These are phyloP conservation scores for Oncopodura yosiiana DNA, from an alignment of 1,140 invertebrate species.

Conservation along the genomic window DNA sequence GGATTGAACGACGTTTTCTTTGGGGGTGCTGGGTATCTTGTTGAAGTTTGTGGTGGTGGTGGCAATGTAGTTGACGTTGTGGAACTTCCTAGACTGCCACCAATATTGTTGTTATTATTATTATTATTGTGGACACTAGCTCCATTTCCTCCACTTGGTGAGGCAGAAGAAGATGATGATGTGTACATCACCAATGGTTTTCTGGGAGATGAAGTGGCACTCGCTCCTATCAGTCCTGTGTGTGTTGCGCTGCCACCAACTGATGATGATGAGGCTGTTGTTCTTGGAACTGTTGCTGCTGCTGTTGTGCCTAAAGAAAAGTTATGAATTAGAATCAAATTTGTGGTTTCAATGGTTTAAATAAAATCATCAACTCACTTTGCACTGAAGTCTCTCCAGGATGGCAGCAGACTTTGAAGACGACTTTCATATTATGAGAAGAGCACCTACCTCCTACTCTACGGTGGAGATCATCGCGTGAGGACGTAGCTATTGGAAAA, in stretches of 20 bases:
- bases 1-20: conserved; percentile 36
- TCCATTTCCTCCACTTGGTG: no score
- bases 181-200: conserved; percentile 27
- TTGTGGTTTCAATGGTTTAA: no score
- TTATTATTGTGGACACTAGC: conserved; percentile 38
- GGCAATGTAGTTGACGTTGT: conserved; percentile 26
- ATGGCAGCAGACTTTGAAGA: conserved; percentile 86
- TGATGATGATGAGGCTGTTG: conserved; percentile 18
- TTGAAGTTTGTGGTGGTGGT: conserved; percentile 18
- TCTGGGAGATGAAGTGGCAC: conserved; percentile 10
- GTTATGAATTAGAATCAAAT: no score
- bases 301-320: conserved; percentile 25
- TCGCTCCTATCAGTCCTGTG: no score
- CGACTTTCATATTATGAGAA: conserved; percentile 89
- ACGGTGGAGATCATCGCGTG: conserved; percentile 78
- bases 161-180: conserved; percentile 21
- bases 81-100: neutral
- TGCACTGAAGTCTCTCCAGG: conserved; percentile 40
- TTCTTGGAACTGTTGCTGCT: conserved; percentile 13
- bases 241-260: conserved; percentile 8
- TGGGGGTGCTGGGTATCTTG: conserved; percentile 21
- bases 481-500: conserved; percentile 60
- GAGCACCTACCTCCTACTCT: conserved; percentile 81
- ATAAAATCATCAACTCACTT: conserved; percentile 38
- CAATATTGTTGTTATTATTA: neutral